Conservation (phyloP, 2,797 vertebrate species). For the Ibycter americanus region DNA sequence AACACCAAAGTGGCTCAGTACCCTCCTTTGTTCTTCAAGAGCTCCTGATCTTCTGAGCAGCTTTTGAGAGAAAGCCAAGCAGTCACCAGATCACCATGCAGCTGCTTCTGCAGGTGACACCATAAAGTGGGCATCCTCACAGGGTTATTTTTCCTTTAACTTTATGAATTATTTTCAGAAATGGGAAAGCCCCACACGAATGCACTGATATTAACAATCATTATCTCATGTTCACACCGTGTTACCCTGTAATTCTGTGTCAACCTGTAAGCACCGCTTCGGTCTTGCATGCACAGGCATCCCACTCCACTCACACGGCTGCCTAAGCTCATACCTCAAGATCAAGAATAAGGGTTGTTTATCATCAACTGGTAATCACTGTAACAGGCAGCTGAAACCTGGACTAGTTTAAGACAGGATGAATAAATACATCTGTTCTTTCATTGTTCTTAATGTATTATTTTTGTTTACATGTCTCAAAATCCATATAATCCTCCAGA, state of each 20-base stretch:
- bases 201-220: neutral
- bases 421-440: neutral
- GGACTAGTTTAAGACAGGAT: neutral
- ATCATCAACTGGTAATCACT: neutral
- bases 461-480: neutral
- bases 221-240: too few relatives aligned
- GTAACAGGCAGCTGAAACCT: neutral
- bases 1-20: neutral
- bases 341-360: neutral
- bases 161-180: neutral
- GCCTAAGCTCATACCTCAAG: neutral
- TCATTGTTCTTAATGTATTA: neutral
- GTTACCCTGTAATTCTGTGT: neutral
- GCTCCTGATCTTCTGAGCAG: neutral
- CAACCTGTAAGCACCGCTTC: neutral
- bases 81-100: neutral
- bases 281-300: neutral
- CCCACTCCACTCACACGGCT: neutral
- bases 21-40: neutral
- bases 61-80: neutral
- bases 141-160: neutral
- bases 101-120: neutral
- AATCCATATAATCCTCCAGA: constrained; percentile 1
- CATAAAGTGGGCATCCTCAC: neutral
- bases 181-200: neutral